Evolutionary conservation across 2,888 invertebrate genomes (phyloP).

Genomic region (Hirudinaria manillensis): DNA sequence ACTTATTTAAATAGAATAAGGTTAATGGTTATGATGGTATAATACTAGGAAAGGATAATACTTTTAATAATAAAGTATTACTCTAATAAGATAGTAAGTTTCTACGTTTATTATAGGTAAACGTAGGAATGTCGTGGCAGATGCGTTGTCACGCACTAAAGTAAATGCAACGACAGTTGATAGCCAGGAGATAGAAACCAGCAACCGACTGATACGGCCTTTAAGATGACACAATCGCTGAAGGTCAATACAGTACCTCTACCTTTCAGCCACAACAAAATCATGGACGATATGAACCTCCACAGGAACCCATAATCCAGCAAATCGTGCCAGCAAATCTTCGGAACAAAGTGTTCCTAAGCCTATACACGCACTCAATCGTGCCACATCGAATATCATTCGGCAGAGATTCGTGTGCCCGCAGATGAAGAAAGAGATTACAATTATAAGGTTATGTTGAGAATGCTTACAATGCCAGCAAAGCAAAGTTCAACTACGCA

Average conservation of each 20-base stretch:
- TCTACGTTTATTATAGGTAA: too few relatives aligned
- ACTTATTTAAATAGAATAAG: too few relatives aligned
- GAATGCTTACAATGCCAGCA: not conserved
- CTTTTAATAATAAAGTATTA: too few relatives aligned
- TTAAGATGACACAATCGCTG: not conserved
- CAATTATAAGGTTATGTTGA: not conserved
- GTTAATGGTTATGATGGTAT: too few relatives aligned
- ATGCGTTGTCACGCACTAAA: not conserved
- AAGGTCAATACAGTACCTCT: not conserved
- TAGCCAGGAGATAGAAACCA: not conserved
- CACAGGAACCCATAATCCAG: too few relatives aligned
- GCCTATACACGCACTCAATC: not conserved
- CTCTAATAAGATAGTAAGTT: too few relatives aligned
- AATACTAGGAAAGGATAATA: too few relatives aligned
- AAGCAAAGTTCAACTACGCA: not conserved
- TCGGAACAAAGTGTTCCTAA: not conserved
- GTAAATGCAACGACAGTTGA: not conserved
- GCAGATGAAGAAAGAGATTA: not conserved
- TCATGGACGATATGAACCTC: not conserved
- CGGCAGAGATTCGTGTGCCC: not conserved
- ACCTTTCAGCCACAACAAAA: not conserved
- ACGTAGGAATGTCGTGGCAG: not conserved
- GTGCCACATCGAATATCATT: not conserved
- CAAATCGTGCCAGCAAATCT: not conserved
- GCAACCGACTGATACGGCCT: not conserved